Percentiles rank a stretch among this genome's conserved stretches.
phyloP scores from a whole-genome alignment of 2,888 invertebrate genomes.

The Apoderus coryli region DNA sequence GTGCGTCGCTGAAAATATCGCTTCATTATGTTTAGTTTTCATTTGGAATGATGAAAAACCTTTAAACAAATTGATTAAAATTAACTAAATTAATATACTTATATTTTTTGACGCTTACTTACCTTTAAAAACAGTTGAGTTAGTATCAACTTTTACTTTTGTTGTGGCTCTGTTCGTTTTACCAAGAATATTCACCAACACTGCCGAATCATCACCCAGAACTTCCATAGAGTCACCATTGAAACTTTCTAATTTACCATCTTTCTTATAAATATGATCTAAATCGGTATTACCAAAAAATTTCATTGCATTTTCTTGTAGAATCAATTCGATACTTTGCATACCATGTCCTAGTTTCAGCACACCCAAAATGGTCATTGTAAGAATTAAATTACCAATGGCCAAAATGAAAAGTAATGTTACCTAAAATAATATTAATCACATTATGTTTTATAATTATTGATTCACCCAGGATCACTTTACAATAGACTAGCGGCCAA shows the following conservation, averaged over 20 bases:
- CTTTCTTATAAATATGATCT: conserved; percentile 59
- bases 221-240: conserved; percentile 39
- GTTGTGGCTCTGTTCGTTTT: conserved; percentile 31
- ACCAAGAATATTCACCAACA: conserved; percentile 26
- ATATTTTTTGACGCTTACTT: conserved; percentile 53
- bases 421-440: no score
- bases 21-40: conserved; percentile 42
- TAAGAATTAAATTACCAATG: conserved; percentile 65
- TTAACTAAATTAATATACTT: conserved; percentile 33
- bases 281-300: conserved; percentile 65
- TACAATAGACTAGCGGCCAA: no score
- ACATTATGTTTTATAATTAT: no score
- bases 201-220: conserved; percentile 29
- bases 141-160: conserved; percentile 43
- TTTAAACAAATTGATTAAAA: conserved; percentile 37
- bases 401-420: conserved; percentile 57
- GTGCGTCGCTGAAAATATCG: conserved; percentile 61
- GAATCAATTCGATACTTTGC: conserved; percentile 71
- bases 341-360: conserved; percentile 68
- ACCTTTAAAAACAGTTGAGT: conserved; percentile 45
- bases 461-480: no score
- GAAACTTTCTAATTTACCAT: conserved; percentile 50
- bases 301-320: conserved; percentile 58
- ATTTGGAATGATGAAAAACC: conserved; percentile 51
- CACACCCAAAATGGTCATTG: conserved; percentile 67